phyloP scores from a whole-genome alignment of 2,797 vertebrate species.

The Poecilia gillii region DNA sequence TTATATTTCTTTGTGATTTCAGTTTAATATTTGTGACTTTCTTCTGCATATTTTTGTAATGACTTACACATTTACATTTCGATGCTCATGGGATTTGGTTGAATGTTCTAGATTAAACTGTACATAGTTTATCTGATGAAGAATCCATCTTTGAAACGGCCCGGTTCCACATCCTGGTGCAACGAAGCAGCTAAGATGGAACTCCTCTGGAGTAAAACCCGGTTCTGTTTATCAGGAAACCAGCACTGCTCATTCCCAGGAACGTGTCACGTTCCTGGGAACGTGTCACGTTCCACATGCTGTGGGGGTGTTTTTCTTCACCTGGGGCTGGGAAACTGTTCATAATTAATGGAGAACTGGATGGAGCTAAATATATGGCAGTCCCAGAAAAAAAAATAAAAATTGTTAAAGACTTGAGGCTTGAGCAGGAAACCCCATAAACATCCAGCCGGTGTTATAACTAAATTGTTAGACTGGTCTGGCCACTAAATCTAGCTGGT shows the following conservation, averaged over 20 bases:
- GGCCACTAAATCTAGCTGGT: not conserved
- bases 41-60: not conserved
- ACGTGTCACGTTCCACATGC: too few relatives aligned
- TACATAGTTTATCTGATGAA: not conserved
- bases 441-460: not conserved
- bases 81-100: not conserved
- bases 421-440: not conserved
- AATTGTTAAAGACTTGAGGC: not conserved
- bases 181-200: not conserved
- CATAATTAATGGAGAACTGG: not conserved
- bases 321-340: not conserved
- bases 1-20: not conserved
- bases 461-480: not conserved
- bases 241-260: not conserved
- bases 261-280: too few relatives aligned
- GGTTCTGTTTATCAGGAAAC: not conserved
- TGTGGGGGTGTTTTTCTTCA: not conserved
- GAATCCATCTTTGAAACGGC: not conserved
- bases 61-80: not conserved
- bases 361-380: not conserved
- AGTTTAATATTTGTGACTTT: not conserved
- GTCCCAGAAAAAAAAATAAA: not conserved
- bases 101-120: not conserved
- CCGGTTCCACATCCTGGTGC: not conserved
- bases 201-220: not conserved